Evolutionary conservation across 2,797 vertebrate species (phyloP).

Genomic region (Chiloscyllium punctatum): DNA sequence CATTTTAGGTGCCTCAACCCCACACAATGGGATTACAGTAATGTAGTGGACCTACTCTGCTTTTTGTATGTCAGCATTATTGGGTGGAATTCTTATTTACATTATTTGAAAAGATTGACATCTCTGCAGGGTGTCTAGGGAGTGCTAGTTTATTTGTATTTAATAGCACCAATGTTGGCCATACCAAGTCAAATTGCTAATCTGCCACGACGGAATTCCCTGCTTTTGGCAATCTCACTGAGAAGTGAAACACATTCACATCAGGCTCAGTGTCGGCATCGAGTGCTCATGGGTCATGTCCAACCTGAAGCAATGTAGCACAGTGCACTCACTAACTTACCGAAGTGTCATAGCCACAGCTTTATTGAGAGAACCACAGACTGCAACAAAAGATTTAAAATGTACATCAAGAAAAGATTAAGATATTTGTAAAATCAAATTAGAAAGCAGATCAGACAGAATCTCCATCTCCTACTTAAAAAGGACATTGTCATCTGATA

Average conservation of each 20-base stretch:
- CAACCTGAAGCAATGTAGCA: not conserved
- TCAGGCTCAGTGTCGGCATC: not conserved
- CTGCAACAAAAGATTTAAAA: not conserved
- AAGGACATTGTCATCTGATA: not conserved
- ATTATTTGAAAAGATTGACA: not conserved
- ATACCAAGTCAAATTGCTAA: not conserved
- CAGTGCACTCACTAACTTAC: not conserved
- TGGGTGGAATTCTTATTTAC: not conserved
- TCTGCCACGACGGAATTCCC: not conserved
- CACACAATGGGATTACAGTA: not conserved
- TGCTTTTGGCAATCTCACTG: not conserved
- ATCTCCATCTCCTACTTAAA: not conserved
- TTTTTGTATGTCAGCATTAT: not conserved
- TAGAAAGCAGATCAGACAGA: not conserved
- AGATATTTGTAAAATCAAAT: not conserved
- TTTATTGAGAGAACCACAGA: not conserved
- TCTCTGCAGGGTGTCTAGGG: not conserved
- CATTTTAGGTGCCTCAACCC: not conserved
- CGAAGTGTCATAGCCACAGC: not conserved
- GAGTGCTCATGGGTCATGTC: not conserved
- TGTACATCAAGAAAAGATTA: not conserved
- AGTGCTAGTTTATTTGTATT: not conserved
- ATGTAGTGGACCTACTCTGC: not conserved
- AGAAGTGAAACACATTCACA: not conserved
- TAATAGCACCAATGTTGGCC: not conserved